phyloP scores from a whole-genome alignment of 1,140 invertebrate species.

The Ylistrum balloti region DNA sequence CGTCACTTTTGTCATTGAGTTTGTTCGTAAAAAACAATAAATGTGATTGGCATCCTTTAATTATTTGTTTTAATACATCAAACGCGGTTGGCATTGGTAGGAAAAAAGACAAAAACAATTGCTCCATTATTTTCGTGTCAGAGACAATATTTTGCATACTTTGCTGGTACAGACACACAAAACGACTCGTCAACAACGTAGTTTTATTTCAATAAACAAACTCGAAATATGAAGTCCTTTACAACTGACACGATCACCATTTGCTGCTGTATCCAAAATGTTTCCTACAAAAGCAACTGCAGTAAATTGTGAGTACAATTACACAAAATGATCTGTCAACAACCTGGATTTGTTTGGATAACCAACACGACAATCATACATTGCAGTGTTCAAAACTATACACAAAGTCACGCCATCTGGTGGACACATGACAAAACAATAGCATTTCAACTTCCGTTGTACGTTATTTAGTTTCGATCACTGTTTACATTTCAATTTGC shows the following conservation, averaged over 20 bases:
- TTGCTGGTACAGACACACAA: neutral
- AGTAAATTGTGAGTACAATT: neutral
- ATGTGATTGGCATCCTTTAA: neutral
- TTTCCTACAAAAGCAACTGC: neutral
- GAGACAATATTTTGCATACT: neutral
- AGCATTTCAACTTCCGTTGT: neutral
- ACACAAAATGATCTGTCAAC: neutral
- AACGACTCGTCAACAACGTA: neutral
- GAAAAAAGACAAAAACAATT: no score
- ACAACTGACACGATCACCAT: no score
- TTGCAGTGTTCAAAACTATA: neutral
- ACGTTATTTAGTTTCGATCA: neutral
- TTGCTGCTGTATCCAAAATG: neutral
- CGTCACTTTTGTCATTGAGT: neutral
- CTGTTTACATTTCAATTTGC: neutral
- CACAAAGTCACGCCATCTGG: neutral
- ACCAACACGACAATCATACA: neutral
- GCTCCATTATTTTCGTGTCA: slow-evolving; percentile 5
- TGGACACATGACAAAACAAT: neutral
- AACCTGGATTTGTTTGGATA: no score
- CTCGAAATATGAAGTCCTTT: neutral
- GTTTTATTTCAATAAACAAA: neutral
- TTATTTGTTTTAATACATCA: no score
- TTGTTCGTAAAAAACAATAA: neutral
- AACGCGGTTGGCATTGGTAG: no score